Evolutionary conservation across 2,113 vertebrate species (phyloP).

Genomic region (Chionomys nivalis): DNA sequence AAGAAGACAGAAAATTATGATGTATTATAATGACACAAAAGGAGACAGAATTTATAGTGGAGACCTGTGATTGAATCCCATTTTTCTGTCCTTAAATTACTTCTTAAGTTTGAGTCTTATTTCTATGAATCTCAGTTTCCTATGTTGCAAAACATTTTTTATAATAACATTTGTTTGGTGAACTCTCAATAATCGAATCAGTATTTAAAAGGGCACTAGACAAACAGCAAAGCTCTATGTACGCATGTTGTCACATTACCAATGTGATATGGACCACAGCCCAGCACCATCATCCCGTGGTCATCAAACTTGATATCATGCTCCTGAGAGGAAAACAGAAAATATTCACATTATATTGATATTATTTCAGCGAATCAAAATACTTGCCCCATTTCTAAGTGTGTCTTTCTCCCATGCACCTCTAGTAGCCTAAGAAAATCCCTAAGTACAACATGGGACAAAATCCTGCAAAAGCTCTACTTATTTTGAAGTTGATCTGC

Average conservation of each 20-base stretch:
- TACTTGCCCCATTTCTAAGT: not conserved
- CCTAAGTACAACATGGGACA: not conserved
- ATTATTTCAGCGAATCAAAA: slow-evolving; percentile 15
- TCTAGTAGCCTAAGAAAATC: not conserved
- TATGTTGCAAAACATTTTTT: slow-evolving; percentile 16
- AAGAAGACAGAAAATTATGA: not conserved
- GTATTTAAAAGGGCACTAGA: not conserved
- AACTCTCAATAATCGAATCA: slow-evolving; percentile 25
- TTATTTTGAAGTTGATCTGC: not conserved
- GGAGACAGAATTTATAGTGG: not conserved
- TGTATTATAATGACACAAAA: not conserved
- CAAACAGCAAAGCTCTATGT: not conserved
- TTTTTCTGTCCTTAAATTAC: not conserved
- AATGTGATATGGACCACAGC: slow-evolving; percentile 97
- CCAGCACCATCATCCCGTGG: slow-evolving; percentile 94
- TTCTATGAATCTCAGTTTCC: not conserved
- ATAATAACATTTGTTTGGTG: not conserved
- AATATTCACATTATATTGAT: not conserved
- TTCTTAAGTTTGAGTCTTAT: not conserved
- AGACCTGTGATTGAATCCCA: not conserved
- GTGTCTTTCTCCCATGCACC: not conserved
- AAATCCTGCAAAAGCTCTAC: not conserved
- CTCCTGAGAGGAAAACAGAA: slow-evolving; percentile 86
- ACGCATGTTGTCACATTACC: slow-evolving; percentile 86
- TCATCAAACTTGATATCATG: slow-evolving; percentile 95